Evolutionary conservation across 2,797 vertebrate species (phyloP), one percentile per base, ranked within the genome.

Genomic region (Morelia viridis): DNA sequence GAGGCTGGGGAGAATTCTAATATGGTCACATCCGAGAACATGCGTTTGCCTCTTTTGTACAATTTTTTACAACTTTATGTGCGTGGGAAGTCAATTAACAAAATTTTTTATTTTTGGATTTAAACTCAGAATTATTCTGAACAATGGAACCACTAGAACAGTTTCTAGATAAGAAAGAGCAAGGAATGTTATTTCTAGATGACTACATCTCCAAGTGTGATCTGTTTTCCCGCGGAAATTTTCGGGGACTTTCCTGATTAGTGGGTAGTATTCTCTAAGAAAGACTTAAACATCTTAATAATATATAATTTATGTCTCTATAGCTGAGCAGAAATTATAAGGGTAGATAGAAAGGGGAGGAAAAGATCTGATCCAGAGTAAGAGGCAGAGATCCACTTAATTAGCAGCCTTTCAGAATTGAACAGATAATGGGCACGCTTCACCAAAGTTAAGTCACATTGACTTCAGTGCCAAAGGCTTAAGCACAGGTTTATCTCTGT

Each of bases 251-350:
- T 71, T 80, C 57, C 26, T 61, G 65, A 22, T 87, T 87, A 86
- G 65, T 87, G n/a, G 56, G 53, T 71, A 13, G 61, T 62, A 5
- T 91, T 88, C 26, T 50, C 10, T 19, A 0, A 35, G 7, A 76
- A 57, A 88, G 41, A 53, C 65, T 80, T 91, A 53, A 87, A 62
- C 41, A 53, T n/a, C 12, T 71, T 62, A 91, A 88, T 91, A 71
- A 88, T 62, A 88, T 83, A 35, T 80, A 83, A 88, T 91, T 88
- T 91, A 26, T 35, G 65, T 60, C 85, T 28, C 15, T 22, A 8
- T 15, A 31, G 53, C 61, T 80, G 85, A 80, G 68, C 28, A 62
- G 11, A 88, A 91, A 91, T 88, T 80, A 62, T 31, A 61, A 91
- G 65, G 60, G 35, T 61, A 17, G 46, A 22, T 87, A 61, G 12